Conservation (phyloP, 2,888 invertebrate species). For the Agonopterix heracliana region DNA sequence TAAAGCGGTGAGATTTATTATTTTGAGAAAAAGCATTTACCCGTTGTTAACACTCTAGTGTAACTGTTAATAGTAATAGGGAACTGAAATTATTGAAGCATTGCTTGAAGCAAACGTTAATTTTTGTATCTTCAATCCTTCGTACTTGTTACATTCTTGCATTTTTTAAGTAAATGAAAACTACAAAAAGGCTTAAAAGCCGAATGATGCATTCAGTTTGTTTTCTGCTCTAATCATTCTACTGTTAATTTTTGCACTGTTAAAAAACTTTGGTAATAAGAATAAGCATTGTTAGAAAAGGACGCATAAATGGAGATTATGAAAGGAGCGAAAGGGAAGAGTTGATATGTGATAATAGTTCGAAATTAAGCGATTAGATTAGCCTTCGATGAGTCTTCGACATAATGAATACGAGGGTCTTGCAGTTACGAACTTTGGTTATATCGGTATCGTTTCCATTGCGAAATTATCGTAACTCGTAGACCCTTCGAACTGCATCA, state of each 20-base stretch:
- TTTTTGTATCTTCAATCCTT: neutral
- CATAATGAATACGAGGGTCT: conserved; percentile 16
- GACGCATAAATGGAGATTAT: conserved; percentile 25
- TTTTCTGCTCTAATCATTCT: neutral
- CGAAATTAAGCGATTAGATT: conserved; percentile 43
- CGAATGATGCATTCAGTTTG: neutral
- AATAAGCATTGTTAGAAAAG: conserved; percentile 12
- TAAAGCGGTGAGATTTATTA: conserved; percentile 41
- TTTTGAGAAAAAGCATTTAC: conserved; percentile 67
- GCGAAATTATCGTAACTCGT: no score
- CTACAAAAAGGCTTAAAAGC: no score
- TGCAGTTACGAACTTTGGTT: no score
- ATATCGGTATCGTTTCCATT: no score
- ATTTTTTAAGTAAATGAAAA: no score
- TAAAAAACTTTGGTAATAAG: neutral
- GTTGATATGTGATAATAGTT: conserved; percentile 68
- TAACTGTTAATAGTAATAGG: conserved; percentile 36
- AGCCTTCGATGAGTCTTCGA: conserved; percentile 26
- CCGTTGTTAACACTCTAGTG: conserved; percentile 46
- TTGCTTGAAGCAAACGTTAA: conserved; percentile 23
- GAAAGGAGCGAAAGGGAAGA: conserved; percentile 36
- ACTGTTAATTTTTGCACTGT: neutral
- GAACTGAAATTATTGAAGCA: conserved; percentile 13
- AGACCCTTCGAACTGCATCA: conserved; percentile 13
- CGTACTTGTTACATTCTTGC: no score